Base-by-base conservation (phyloP, 2,888 invertebrate genomes). In the Drosophila mercatorum region DNA sequence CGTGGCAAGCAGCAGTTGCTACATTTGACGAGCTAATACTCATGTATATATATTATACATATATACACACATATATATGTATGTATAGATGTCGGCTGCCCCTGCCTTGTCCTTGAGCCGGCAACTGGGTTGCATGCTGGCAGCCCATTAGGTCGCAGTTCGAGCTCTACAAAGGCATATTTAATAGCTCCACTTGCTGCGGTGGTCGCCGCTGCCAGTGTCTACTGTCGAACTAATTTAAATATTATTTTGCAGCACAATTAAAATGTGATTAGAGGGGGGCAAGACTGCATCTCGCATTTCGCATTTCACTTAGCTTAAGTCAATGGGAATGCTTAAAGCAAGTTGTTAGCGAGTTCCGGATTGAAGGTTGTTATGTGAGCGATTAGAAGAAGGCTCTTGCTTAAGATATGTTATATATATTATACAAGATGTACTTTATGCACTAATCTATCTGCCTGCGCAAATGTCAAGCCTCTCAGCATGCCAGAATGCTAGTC, bases 171-270 rank as follows among this genome's bases (percentile, higher is more conserved):
- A 59, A 31, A 59, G 49, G 59, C 36, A 46, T 53, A 36, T 38
- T 36, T 74, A 83, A 81, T 74, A 85, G 71, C 76, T 83, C 59
- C 61, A 53, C 47, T 68, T 66, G 58, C 68, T 68, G 63, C 47
- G 49, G 49, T 38, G 53, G 47, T 60, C 72, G 43, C 49, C 49
- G 51, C 11, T 51, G 49, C 44, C 62, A 58, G 44, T 64, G 75
- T 78, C 75, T 69, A 52, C 52, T 36, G 62, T 78, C 78, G 76
- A 71, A 75, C 82, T 82, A 80, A 84, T 87, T 87, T 84, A 80
- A 83, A 84, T 87, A 84, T 84, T 84, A 73, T 81, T 82, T 76
- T 73, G 65, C 82, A 70, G 80, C 72, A 75, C 87, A 87, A 84
- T 84, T 84, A 84, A 87, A 84, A 80, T 58, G 78, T 72, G 74